Evolutionary conservation across 2,888 invertebrate species (phyloP).

Genomic region (Homarus gammarus): DNA sequence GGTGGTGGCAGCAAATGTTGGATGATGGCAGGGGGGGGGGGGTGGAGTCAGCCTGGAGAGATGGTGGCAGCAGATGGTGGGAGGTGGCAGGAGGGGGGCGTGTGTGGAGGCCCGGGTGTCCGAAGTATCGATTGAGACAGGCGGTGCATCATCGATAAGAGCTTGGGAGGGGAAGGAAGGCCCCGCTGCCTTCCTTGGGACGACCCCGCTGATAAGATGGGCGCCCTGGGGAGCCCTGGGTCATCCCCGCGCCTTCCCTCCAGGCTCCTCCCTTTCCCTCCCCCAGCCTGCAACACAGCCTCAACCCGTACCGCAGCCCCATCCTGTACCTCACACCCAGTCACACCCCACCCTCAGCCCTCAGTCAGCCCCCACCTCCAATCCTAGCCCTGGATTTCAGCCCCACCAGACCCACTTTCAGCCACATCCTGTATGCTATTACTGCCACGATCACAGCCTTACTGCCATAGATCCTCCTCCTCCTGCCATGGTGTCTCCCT

Average conservation of each 20-base stretch:
- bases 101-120: background rate
- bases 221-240: background rate
- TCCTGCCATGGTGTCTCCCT: too few relatives aligned
- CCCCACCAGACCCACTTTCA: too few relatives aligned
- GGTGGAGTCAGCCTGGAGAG: background rate
- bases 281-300: background rate
- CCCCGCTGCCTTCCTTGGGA: background rate
- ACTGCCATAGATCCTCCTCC: too few relatives aligned
- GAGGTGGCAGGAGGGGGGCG: constrained; percentile 1
- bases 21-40: background rate
- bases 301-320: background rate
- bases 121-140: constrained; percentile 34
- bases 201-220: background rate
- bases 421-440: too few relatives aligned
- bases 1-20: background rate
- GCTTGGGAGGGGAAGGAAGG: constrained; percentile 6
- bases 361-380: too few relatives aligned
- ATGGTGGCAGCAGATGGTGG: constrained; percentile 10
- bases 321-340: too few relatives aligned
- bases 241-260: background rate
- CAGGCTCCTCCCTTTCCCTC: too few relatives aligned
- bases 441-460: too few relatives aligned
- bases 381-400: too few relatives aligned
- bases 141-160: constrained; percentile 42
- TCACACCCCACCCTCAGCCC: too few relatives aligned